A percentile compares a stretch with the other conserved stretches of the same genome.
These are phyloP conservation scores for Microcebus ravelobensis DNA, from an alignment of 2,113 vertebrate species.

Conservation along the genomic window DNA sequence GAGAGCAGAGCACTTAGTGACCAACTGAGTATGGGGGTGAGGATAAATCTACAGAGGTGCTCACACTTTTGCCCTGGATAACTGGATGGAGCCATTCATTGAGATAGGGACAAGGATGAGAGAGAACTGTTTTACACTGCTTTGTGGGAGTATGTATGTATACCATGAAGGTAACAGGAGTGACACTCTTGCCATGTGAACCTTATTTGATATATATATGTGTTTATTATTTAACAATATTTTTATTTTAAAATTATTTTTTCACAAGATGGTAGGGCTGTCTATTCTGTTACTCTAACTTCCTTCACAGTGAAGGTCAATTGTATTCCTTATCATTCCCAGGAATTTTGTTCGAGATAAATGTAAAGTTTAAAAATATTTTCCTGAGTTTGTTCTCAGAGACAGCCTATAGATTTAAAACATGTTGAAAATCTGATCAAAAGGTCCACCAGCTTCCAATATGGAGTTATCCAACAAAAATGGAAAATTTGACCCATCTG, in stretches of 20 bases:
- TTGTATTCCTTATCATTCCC: not conserved
- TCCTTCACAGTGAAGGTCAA: not conserved
- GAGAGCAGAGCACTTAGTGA: not conserved
- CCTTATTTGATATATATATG: not conserved
- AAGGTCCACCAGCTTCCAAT: not conserved
- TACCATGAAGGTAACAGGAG: too few species aligned
- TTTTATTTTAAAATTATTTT: not conserved
- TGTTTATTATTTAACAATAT: not conserved
- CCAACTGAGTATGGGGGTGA: not conserved
- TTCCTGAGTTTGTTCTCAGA: not conserved
- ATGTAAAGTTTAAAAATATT: not conserved
- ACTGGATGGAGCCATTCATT: not conserved
- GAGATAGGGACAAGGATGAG: fast-evolving
- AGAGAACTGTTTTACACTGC: not conserved
- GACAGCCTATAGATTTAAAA: not conserved
- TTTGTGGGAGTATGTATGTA: not conserved
- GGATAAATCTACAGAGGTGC: not conserved
- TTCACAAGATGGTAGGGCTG: not conserved
- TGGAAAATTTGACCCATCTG: not conserved
- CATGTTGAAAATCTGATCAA: not conserved
- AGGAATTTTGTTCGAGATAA: not conserved
- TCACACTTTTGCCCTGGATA: not conserved
- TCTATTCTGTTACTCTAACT: not conserved
- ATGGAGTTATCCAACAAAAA: not conserved
- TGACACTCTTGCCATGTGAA: not conserved